Evolutionary conservation across 92 coral and sea anemone genomes (phyloP).

Genomic region (Siderastrea radians): DNA sequence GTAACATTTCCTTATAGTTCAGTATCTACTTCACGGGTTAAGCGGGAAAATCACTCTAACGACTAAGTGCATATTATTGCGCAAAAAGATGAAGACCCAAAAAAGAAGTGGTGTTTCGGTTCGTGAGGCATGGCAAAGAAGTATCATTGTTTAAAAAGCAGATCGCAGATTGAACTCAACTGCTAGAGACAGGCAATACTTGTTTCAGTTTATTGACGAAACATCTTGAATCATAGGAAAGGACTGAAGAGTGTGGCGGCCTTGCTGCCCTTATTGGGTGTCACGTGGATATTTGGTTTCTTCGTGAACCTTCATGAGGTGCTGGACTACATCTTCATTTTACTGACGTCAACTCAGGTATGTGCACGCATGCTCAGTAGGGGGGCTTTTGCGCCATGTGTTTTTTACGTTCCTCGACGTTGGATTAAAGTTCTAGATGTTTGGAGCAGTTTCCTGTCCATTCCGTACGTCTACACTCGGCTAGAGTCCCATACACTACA

Average conservation of each 20-base stretch:
- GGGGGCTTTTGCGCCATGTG: no score
- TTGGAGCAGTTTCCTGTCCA: no score
- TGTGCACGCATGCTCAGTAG: neutral
- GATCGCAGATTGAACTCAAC: neutral
- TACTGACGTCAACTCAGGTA: constrained; percentile 54
- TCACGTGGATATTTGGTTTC: constrained; percentile 57
- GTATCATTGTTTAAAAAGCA: neutral
- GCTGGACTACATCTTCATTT: constrained; percentile 42
- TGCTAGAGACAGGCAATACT: neutral
- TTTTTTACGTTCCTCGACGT: no score
- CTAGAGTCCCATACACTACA: no score
- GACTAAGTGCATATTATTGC: no score
- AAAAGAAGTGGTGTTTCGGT: no score
- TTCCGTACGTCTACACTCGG: no score
- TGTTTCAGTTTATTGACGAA: neutral
- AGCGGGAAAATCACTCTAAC: no score
- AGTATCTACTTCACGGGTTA: no score
- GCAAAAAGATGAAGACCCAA: no score
- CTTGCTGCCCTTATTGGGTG: constrained; percentile 53
- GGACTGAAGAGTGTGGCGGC: constrained; percentile 43
- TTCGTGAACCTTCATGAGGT: constrained; percentile 22
- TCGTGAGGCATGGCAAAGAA: neutral
- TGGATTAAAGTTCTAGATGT: no score
- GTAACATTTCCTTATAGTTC: no score
- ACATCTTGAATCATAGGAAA: constrained; percentile 7